Base-by-base conservation (phyloP, 2,888 invertebrate species). In the Acleris holmiana region DNA sequence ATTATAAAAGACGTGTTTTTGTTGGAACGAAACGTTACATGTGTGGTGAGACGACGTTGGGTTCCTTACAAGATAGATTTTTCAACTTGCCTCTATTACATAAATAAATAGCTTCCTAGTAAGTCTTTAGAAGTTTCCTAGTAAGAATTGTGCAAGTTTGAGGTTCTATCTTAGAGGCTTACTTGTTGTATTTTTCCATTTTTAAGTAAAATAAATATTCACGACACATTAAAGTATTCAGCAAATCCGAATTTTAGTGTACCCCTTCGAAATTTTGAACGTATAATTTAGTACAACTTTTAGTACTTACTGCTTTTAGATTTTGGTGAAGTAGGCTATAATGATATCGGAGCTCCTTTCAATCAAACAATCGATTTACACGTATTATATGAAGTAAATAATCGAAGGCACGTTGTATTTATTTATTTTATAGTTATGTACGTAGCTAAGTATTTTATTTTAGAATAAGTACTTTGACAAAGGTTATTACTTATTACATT, bases 31-130 rank as follows among this genome's bases (percentile, higher is more conserved):
- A 86, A 89, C 88, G 91, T 91, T 91, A 91, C 92, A 91, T 91
- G 91, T 91, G 92, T 91, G 91, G 92, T 91, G 92, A 92, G 91
- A 91, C 91, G 91, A 88, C 87, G 89, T 85, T 87, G 89, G 89
- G 85, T 80, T 80, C 79, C 84, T 73, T 73, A 63, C 79, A 81
- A 82, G 81, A 83, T 82, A 75, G 81, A 78, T 73, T 64, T 67
- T 71, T 69, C 56, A 68, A 69, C 68, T 69, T 72, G 59, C 73
- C 68, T 69, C 41, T 57, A 57, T 21, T 25, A 19, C 48, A 47
- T 63, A 63, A 48, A 13, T 47, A 21, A 35, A 48, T 59, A 48
- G 23, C 21, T 48, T 54, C 66, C 49, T 41, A 60, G 56, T 69
- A 48, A 40, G 50, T 23, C 41, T 53, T 63, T 61, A 63, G 58